Conservation (phyloP, 37 sponge, comb jelly and placozoan genomes). For the Tethya wilhelma region DNA sequence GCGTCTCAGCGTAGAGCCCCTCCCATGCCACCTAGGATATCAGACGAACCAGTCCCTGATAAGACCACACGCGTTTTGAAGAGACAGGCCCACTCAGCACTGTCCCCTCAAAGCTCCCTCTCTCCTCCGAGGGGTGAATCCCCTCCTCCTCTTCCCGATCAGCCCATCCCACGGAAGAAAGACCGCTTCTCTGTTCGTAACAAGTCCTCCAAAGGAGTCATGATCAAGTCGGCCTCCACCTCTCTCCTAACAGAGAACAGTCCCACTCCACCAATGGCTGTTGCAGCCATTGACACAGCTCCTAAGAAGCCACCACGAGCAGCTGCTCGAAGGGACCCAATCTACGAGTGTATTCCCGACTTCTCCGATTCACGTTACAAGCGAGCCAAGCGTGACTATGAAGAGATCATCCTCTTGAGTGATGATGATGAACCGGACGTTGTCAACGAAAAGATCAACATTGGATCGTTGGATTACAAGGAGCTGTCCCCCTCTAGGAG, state of each 20-base stretch:
- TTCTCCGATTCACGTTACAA: neutral
- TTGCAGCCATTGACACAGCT: neutral
- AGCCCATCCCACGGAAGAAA: constrained; percentile 29
- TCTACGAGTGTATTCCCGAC: constrained; percentile 29
- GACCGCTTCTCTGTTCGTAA: neutral
- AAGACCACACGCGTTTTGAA: neutral
- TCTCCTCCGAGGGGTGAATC: neutral
- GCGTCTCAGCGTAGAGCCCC: neutral
- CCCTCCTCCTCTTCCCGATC: constrained; percentile 42
- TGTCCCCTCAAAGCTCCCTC: neutral
- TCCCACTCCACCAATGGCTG: neutral
- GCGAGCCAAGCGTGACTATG: neutral
- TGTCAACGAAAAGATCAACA: neutral
- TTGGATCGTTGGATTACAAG: neutral
- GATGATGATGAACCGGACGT: neutral
- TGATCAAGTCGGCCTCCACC: too few relatives aligned
- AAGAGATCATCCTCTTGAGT: neutral
- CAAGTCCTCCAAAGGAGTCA: neutral
- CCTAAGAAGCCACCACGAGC: neutral
- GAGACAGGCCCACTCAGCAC: neutral
- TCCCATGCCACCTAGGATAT: constrained; percentile 7
- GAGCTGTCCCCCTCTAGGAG: neutral
- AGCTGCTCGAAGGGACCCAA: constrained; percentile 6
- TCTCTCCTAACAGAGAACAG: neutral
- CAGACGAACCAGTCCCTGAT: neutral